Evolutionary conservation across 2,797 vertebrate species (phyloP).

Genomic region (Etheostoma perlongum): DNA sequence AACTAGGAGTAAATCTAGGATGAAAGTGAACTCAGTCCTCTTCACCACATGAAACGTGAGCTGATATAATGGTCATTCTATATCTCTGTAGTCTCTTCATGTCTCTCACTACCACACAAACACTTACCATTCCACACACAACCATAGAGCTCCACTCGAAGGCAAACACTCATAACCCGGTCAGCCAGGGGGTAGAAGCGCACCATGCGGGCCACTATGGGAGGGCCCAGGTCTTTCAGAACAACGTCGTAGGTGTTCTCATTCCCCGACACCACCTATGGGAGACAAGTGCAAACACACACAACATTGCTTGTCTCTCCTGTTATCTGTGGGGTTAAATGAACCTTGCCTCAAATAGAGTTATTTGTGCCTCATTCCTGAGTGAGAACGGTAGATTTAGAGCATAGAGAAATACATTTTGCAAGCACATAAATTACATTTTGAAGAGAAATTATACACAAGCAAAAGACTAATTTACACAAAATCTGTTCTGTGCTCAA

Average conservation of each 20-base stretch:
- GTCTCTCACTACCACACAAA: constrained; percentile 3
- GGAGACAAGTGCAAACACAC: constrained; percentile 42
- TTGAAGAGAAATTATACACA: too few species aligned
- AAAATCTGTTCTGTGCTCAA: too few species aligned
- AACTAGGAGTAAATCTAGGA: constrained; percentile 25
- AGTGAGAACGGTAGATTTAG: too few species aligned
- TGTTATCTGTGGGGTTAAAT: constrained; percentile 28
- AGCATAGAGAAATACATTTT: too few species aligned
- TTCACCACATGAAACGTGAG: constrained; percentile 22
- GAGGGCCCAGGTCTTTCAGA: constrained; percentile 93
- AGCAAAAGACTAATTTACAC: too few species aligned
- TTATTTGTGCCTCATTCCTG: too few species aligned
- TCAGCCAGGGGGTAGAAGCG: constrained; percentile 94
- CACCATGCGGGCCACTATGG: constrained; percentile 91
- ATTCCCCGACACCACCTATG: constrained; percentile 93
- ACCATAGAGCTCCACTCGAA: constrained; percentile 96
- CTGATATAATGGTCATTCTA: constrained; percentile 23
- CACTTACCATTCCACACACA: constrained; percentile 92
- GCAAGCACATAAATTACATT: too few species aligned
- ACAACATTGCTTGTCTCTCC: constrained; percentile 14
- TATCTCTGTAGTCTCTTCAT: neutral
- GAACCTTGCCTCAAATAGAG: constrained; percentile 16
- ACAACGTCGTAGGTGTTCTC: constrained; percentile 93
- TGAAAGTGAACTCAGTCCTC: constrained; percentile 21
- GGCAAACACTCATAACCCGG: constrained; percentile 95